A percentile compares a stretch with the other conserved stretches of the same genome.
phyloP scores from a whole-genome alignment of 2,113 vertebrate species.

The Nyctereutes procyonoides region DNA sequence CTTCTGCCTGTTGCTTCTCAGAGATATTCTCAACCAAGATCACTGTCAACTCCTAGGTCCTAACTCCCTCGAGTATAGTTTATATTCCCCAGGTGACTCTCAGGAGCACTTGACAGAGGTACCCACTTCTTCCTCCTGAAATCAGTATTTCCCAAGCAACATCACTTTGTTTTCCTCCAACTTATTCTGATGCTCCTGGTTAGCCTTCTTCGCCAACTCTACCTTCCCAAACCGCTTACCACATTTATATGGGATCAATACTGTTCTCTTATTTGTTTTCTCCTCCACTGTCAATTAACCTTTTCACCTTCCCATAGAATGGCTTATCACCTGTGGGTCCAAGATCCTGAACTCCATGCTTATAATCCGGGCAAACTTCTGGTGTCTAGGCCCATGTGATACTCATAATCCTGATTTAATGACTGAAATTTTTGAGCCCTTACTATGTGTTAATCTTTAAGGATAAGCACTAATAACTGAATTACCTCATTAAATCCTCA shows the following conservation, averaged over 20 bases:
- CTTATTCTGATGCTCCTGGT: no score
- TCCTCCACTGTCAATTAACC: background rate
- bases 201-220: background rate
- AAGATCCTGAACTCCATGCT: background rate
- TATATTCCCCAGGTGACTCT: background rate
- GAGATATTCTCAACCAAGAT: background rate
- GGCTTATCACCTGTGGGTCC: background rate
- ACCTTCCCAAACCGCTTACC: background rate
- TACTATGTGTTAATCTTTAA: background rate
- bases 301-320: background rate
- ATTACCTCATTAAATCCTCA: no score
- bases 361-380: background rate
- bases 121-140: background rate
- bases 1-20: background rate
- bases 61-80: background rate
- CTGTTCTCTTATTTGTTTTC: background rate
- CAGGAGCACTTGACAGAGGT: background rate
- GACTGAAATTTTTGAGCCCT: background rate
- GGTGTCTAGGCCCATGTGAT: background rate
- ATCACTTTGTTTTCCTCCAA: background rate
- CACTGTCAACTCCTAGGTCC: fast-evolving
- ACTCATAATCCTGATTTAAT: background rate
- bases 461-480: background rate
- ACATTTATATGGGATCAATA: background rate
- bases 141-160: background rate